phyloP scores from a whole-genome alignment of 1,140 invertebrate genomes.

The Gonioctena quinquepunctata region DNA sequence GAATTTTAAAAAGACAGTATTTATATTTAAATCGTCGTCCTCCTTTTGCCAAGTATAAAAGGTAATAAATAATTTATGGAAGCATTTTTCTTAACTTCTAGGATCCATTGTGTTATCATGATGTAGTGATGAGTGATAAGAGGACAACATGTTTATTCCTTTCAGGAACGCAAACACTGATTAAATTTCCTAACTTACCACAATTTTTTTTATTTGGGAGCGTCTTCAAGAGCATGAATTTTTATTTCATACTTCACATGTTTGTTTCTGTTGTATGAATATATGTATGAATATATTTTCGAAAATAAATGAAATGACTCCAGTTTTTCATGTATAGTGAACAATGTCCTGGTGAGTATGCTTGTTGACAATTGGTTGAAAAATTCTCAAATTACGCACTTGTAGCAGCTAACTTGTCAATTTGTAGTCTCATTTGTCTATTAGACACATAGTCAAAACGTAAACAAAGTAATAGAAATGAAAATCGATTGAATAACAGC shows the following conservation, averaged over 20 bases:
- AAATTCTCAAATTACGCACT: neutral
- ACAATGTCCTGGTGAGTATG: conserved; percentile 3
- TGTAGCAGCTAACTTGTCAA: conserved; percentile 1
- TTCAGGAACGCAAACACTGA: neutral
- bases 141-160: neutral
- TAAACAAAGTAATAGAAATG: conserved; percentile 10
- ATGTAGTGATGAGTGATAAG: neutral
- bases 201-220: neutral
- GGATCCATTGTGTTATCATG: neutral
- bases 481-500: conserved; percentile 9
- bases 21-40: no score
- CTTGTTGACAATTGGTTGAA: neutral
- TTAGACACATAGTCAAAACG: conserved; percentile 15
- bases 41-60: no score
- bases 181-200: conserved; percentile 1
- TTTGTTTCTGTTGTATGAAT: conserved; percentile 8
- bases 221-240: conserved; percentile 5
- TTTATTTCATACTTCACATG: conserved; percentile 8
- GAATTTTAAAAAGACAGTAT: no score
- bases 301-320: neutral
- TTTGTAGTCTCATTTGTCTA: conserved; percentile 1
- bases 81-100: neutral
- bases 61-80: no score
- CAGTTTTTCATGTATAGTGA: conserved; percentile 10
- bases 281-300: neutral